Evolutionary conservation across 2,888 invertebrate species (phyloP).

Genomic region (Chrysopilus asiliformis): DNA sequence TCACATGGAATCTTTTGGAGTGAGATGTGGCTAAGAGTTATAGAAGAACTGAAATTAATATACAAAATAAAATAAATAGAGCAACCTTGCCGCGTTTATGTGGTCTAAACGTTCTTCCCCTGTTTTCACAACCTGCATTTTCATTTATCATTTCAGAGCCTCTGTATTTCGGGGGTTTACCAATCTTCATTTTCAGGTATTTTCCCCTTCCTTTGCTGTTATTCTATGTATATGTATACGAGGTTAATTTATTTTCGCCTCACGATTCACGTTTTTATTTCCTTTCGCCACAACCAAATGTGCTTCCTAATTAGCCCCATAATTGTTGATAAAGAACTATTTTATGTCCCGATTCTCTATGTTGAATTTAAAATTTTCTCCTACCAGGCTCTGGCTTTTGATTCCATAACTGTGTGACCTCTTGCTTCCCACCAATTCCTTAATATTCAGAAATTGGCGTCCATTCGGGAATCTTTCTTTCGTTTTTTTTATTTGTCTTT

Average conservation of each 20-base stretch:
- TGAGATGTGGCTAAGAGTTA: no score
- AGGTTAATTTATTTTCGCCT: constrained; percentile 13
- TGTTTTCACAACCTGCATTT: no score
- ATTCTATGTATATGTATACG: no score
- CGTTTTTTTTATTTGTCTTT: not conserved
- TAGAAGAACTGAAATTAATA: no score
- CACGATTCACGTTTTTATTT: constrained; percentile 13
- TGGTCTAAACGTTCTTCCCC: no score
- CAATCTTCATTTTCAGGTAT: no score
- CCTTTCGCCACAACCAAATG: constrained; percentile 11
- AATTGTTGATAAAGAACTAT: constrained; percentile 14
- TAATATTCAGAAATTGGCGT: not conserved
- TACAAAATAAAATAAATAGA: no score
- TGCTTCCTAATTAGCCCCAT: constrained; percentile 13
- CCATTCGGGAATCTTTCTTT: not conserved
- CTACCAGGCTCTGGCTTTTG: constrained; percentile 1
- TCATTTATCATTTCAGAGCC: no score
- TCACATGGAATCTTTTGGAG: no score
- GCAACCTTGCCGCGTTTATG: no score
- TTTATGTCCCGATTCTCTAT: constrained; percentile 11
- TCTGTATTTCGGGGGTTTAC: no score
- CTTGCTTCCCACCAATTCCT: not conserved
- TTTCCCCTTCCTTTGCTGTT: no score
- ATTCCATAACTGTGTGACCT: constrained; percentile 3
- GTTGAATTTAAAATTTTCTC: constrained; percentile 11